Conservation (phyloP, 53 echinoderm and acorn worm species). For the Stichopus horrens region DNA sequence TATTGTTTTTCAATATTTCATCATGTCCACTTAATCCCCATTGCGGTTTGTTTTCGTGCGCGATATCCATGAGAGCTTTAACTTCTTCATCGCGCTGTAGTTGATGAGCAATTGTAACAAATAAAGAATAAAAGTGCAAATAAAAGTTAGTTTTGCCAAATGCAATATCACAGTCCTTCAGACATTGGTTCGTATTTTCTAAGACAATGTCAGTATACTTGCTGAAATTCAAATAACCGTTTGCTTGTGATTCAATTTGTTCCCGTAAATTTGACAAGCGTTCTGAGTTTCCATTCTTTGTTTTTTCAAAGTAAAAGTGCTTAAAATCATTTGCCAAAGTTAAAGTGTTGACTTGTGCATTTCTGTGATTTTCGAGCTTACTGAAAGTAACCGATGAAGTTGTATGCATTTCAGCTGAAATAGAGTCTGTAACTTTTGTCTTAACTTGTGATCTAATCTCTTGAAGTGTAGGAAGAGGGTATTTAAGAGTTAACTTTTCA, state of each 20-base stretch:
- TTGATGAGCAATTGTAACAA: not conserved
- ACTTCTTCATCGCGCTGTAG: not conserved
- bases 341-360: too few species aligned
- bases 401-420: not conserved
- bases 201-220: not conserved
- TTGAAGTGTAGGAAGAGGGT: not conserved
- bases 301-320: too few species aligned
- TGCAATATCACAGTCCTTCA: not conserved
- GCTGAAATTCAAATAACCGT: not conserved
- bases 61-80: not conserved
- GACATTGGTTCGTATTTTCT: not conserved
- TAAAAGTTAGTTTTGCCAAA: not conserved
- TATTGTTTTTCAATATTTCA: too few species aligned
- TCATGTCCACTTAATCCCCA: too few species aligned
- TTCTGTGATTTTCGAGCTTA: too few species aligned
- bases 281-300: too few species aligned
- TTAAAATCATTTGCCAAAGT: too few species aligned
- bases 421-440: not conserved
- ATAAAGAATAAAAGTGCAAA: not conserved
- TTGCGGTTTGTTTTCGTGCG: not conserved
- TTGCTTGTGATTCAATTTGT: not conserved
- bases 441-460: not conserved
- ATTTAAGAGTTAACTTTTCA: not conserved
- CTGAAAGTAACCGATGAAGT: not conserved
- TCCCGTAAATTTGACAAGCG: too few species aligned